Percentiles rank a stretch among this genome's conserved stretches.
Conservation (phyloP, 2,888 invertebrate genomes). For the Ichneumoninae sp. region DNA sequence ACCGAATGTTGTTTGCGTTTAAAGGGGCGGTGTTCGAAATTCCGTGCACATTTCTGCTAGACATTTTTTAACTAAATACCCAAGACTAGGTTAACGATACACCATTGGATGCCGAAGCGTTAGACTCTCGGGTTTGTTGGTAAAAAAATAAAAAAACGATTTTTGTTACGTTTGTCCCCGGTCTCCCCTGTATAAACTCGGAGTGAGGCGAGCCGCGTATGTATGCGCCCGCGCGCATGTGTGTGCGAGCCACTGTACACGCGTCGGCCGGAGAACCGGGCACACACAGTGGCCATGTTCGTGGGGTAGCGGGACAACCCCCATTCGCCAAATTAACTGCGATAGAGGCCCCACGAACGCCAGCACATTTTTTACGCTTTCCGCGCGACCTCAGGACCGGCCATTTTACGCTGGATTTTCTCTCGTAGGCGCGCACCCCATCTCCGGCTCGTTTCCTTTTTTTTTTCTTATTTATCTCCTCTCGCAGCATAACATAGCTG, state of each 20-base stretch:
- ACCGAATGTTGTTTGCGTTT: too few relatives aligned
- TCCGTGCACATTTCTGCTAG: too few relatives aligned
- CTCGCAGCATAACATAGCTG: conserved; percentile 8
- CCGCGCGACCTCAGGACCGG: conserved; percentile 74
- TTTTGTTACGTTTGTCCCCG: too few relatives aligned
- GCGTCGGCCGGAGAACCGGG: conserved; percentile 53
- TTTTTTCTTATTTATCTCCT: conserved; percentile 38
- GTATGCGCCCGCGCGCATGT: conserved; percentile 38
- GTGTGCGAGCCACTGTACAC: conserved; percentile 49
- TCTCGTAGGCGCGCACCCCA: conserved; percentile 55
- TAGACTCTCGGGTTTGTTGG: too few relatives aligned
- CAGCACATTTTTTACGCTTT: conserved; percentile 80
- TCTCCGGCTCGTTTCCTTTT: conserved; percentile 40
- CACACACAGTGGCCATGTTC: conserved; percentile 79
- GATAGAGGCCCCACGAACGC: conserved; percentile 70
- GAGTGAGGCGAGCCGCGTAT: conserved; percentile 47
- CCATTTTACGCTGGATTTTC: conserved; percentile 81
- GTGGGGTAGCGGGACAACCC: conserved; percentile 78
- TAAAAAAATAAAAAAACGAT: too few relatives aligned
- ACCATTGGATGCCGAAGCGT: too few relatives aligned
- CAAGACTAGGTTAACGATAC: too few relatives aligned
- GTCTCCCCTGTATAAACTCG: conserved; percentile 65
- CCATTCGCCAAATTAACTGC: conserved; percentile 84
- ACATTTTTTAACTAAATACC: too few relatives aligned
- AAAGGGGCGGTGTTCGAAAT: too few relatives aligned